Evolutionary conservation across 2,113 vertebrate genomes (phyloP).

Genomic region (Pachyramphus minor): DNA sequence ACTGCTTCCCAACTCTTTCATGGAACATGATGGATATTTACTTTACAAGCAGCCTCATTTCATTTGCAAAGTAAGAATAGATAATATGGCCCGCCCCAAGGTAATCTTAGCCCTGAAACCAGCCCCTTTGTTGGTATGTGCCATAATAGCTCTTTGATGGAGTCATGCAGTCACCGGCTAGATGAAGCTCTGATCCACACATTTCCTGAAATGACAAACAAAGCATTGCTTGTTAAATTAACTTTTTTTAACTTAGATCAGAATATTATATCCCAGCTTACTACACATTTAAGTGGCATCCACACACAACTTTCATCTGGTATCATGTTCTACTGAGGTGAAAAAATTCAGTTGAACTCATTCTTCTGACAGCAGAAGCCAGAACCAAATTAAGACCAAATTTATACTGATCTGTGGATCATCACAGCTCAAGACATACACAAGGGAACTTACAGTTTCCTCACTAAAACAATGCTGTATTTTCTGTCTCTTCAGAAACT

Average conservation of each 20-base stretch:
- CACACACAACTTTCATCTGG: background rate
- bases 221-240: background rate
- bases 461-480: background rate
- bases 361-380: background rate
- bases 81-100: background rate
- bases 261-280: background rate
- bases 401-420: background rate
- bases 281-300: background rate
- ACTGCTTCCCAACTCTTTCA: background rate
- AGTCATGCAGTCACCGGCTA: background rate
- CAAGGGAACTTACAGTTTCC: background rate
- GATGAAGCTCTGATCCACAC: background rate
- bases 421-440: background rate
- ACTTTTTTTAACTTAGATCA: background rate
- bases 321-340: background rate
- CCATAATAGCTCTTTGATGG: background rate
- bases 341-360: background rate
- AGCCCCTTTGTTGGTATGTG: background rate
- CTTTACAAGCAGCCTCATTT: background rate
- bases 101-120: background rate
- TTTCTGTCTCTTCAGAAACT: background rate
- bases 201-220: background rate
- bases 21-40: background rate
- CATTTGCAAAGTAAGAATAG: background rate
- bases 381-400: background rate